Conservation (phyloP, 2,113 vertebrate genomes). For the Daphoenositta chrysoptera region DNA sequence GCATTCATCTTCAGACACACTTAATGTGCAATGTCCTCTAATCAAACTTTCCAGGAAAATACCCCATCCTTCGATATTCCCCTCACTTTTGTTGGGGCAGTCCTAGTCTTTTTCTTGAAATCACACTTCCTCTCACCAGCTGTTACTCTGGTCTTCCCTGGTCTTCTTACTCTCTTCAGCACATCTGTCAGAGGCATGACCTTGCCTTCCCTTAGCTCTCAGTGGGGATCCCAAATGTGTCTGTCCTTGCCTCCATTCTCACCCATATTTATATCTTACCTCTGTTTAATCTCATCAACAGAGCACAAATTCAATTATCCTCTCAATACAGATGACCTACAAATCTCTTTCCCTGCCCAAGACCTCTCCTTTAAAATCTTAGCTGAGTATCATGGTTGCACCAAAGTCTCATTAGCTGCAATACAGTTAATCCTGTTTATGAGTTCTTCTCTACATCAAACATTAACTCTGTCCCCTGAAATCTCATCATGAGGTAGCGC, state of each 20-base stretch:
- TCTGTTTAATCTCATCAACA: constrained; percentile 6
- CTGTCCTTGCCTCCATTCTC: not conserved
- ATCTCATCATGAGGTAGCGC: not conserved
- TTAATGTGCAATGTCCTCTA: not conserved
- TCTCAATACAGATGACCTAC: not conserved
- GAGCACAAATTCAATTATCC: not conserved
- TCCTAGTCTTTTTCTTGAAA: not conserved
- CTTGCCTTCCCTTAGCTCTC: not conserved
- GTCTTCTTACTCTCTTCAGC: not conserved
- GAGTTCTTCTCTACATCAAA: not conserved
- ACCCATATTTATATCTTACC: not conserved
- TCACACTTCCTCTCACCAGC: not conserved
- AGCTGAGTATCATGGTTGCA: not conserved
- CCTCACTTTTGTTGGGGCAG: not conserved
- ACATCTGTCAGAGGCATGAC: not conserved
- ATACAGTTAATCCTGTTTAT: not conserved
- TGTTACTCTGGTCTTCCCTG: not conserved
- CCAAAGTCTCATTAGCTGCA: not conserved
- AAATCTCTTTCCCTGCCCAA: not conserved
- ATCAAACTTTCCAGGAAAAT: not conserved
- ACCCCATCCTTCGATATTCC: not conserved
- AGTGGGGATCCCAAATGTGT: not conserved
- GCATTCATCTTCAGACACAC: not conserved
- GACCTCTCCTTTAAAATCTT: not conserved
- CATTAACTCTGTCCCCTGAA: not conserved